Evolutionary conservation across 2,797 vertebrate genomes (phyloP).

Genomic region (Sebastes cheni): DNA sequence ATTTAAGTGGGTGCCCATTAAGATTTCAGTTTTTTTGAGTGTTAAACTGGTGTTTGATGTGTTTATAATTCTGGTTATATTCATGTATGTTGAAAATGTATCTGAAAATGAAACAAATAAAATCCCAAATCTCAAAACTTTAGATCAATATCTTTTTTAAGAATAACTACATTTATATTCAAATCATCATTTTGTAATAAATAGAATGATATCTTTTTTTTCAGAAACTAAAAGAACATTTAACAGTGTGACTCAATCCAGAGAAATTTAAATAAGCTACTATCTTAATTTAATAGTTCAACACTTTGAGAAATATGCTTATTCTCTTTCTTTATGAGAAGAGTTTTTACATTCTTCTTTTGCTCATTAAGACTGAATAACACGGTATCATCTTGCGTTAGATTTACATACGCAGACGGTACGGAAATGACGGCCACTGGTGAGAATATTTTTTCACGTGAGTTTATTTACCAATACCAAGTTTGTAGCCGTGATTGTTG

Average conservation of each 20-base stretch:
- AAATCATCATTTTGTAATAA: neutral
- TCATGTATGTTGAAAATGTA: neutral
- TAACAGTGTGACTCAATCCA: neutral
- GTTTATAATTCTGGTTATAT: neutral
- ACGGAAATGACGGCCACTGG: fast-evolving
- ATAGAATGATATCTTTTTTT: neutral
- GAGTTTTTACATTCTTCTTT: neutral
- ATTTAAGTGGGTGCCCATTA: neutral
- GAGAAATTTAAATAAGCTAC: neutral
- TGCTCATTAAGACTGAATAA: neutral
- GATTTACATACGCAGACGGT: neutral
- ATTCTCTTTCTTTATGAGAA: no score
- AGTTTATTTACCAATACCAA: neutral
- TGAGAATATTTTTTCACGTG: neutral
- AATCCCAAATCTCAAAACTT: neutral
- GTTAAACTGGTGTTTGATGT: neutral
- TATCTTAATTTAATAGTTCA: neutral
- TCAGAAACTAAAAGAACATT: neutral
- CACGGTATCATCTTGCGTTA: fast-evolving
- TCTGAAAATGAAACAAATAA: neutral
- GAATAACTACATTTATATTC: fast-evolving
- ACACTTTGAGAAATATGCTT: neutral
- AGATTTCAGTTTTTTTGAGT: neutral
- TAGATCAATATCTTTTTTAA: neutral
- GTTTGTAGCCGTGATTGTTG: neutral